Percentiles rank a stretch among this genome's conserved stretches.
phyloP scores from a whole-genome alignment of 2,113 vertebrate species.

The Sisor rabdophorus region DNA sequence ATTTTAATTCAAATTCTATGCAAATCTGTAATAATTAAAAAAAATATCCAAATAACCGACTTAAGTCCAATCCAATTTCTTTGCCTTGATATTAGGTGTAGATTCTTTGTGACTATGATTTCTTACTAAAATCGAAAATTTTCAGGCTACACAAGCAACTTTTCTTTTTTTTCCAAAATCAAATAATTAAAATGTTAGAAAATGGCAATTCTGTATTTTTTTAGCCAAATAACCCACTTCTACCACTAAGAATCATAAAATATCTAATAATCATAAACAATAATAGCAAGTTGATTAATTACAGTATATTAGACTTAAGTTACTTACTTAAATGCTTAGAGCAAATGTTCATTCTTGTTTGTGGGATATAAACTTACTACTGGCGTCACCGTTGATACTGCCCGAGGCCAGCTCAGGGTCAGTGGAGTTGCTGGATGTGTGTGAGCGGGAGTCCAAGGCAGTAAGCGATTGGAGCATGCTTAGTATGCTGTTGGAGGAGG shows the following conservation, averaged over 20 bases:
- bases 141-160: not conserved
- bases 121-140: not conserved
- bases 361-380: conserved; percentile 69
- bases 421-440: conserved; percentile 91
- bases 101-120: too few species aligned
- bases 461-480: conserved; percentile 97
- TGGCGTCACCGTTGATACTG: conserved; percentile 89
- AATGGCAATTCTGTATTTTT: not conserved
- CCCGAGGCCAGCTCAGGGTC: conserved; percentile 85
- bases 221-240: not conserved
- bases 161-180: not conserved
- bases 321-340: not conserved
- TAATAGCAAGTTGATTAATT: too few species aligned
- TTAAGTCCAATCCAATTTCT: not conserved
- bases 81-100: too few species aligned
- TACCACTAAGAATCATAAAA: too few species aligned
- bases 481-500: conserved; percentile 90
- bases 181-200: not conserved
- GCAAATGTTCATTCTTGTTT: not conserved
- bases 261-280: too few species aligned
- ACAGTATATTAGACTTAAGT: not conserved
- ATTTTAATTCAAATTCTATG: not conserved
- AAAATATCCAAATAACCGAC: not conserved
- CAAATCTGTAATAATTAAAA: not conserved
- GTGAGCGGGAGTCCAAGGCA: conserved; percentile 85